Percentiles rank a stretch among this genome's conserved stretches.
These are phyloP conservation scores for Pyralis farinalis DNA, from an alignment of 2,888 invertebrate species.

Conservation along the genomic window DNA sequence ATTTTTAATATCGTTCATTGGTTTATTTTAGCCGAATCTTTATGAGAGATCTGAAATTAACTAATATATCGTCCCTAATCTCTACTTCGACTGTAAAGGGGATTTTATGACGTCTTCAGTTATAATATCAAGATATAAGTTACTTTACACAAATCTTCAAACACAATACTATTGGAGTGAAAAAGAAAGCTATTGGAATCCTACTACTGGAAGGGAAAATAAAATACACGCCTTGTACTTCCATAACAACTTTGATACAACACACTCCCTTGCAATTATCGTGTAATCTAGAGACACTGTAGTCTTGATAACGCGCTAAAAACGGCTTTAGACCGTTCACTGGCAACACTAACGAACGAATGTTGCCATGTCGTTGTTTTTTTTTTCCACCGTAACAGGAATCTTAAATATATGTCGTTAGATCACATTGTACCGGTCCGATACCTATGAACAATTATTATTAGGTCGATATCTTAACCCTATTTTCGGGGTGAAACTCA, in stretches of 20 bases:
- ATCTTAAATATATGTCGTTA: conserved; percentile 32
- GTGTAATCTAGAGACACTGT: background rate
- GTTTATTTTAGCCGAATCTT: too few relatives aligned
- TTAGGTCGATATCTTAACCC: background rate
- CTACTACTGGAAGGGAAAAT: background rate
- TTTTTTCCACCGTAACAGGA: conserved; percentile 17
- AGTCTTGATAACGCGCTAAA: background rate
- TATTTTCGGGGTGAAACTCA: too few relatives aligned
- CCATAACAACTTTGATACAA: background rate
- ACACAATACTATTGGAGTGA: too few relatives aligned
- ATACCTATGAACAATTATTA: conserved; percentile 22
- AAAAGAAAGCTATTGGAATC: too few relatives aligned
- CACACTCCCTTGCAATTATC: background rate
- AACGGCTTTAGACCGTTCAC: conserved; percentile 1
- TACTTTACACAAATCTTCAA: too few relatives aligned
- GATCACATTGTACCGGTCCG: conserved; percentile 39
- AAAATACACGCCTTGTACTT: too few relatives aligned
- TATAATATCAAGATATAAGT: too few relatives aligned
- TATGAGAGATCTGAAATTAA: too few relatives aligned
- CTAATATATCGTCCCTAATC: too few relatives aligned
- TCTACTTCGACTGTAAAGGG: too few relatives aligned
- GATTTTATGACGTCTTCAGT: too few relatives aligned
- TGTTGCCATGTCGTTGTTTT: conserved; percentile 8
- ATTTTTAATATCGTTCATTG: too few relatives aligned
- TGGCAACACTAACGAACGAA: conserved; percentile 1